Evolutionary conservation across 2,797 vertebrate genomes (phyloP).

Genomic region (Pteropus rufus): DNA sequence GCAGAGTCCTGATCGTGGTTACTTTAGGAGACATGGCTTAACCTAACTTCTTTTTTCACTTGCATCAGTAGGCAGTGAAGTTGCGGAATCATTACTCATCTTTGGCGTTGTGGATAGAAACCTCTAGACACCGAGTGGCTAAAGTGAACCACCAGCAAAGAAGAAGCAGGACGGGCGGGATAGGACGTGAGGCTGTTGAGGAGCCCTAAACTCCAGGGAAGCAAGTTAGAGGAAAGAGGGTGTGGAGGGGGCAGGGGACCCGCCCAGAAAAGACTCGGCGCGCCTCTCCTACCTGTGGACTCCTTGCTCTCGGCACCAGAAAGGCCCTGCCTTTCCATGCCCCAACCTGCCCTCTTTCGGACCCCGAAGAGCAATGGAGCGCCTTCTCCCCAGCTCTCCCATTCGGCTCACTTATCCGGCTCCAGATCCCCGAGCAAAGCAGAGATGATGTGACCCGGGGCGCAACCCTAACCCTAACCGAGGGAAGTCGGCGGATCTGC

Average conservation of each 20-base stretch:
- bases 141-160: neutral
- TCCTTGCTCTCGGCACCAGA: neutral
- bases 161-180: too few relatives aligned
- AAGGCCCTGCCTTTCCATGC: neutral
- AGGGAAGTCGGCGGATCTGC: neutral
- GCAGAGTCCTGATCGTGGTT: neutral
- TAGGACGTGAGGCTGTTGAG: neutral
- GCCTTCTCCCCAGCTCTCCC: neutral
- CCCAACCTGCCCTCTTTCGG: neutral
- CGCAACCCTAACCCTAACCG: neutral
- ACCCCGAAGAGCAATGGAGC: rapidly evolving
- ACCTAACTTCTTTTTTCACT: neutral
- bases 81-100: neutral
- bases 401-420: neutral
- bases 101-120: neutral
- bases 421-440: neutral
- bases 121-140: neutral
- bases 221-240: neutral
- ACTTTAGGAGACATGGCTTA: neutral
- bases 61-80: neutral
- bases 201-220: neutral
- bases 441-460: neutral
- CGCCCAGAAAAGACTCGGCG: neutral
- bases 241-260: neutral
- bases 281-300: too few relatives aligned